These are phyloP conservation scores for Mactra quadrangularis DNA, from an alignment of 1,140 invertebrate species.

Conservation along the genomic window DNA sequence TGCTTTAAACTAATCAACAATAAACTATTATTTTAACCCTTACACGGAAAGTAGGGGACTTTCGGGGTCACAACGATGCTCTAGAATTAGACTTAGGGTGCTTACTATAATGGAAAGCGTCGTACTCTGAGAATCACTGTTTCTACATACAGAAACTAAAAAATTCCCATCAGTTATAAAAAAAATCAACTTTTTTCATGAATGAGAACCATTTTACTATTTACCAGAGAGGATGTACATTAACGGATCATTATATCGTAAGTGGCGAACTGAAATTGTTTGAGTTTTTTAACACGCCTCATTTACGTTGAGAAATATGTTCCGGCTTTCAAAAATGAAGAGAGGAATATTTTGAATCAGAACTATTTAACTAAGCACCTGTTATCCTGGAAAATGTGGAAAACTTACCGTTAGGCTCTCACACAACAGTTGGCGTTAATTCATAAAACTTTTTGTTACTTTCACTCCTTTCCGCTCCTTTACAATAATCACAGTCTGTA, in stretches of 20 bases:
- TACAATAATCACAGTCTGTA: background rate
- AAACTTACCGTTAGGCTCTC: background rate
- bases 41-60: no score
- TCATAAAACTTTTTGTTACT: conserved; percentile 2
- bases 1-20: no score
- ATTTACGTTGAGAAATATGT: conserved; percentile 11
- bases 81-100: no score
- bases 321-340: background rate
- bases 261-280: background rate
- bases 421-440: background rate
- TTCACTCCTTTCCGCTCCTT: background rate
- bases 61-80: no score
- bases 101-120: no score
- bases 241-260: background rate
- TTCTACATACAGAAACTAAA: no score
- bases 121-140: no score
- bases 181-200: no score
- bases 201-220: background rate
- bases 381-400: background rate
- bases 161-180: no score
- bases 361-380: background rate
- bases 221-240: background rate
- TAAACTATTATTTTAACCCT: no score
- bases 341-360: background rate
- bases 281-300: background rate